A percentile compares a stretch with the other conserved stretches of the same genome.
Conservation (phyloP, 1,140 invertebrate genomes). For the Goniozus legneri region DNA sequence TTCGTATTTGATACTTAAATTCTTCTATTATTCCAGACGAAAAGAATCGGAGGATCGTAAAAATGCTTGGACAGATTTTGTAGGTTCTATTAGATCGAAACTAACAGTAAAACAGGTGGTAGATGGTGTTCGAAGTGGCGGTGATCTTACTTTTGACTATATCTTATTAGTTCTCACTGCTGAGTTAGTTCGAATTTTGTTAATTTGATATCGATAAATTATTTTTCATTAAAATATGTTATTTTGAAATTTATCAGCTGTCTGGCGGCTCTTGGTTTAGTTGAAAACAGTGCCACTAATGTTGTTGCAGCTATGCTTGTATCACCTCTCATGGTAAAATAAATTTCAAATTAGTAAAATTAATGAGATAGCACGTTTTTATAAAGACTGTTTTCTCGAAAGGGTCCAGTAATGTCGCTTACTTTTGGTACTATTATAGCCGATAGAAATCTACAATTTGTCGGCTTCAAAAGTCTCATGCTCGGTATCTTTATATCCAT, state of each 20-base stretch:
- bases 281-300: slow-evolving; percentile 78
- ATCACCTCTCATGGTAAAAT: slow-evolving; percentile 75
- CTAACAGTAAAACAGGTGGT: slow-evolving; percentile 83
- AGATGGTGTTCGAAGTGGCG: slow-evolving; percentile 71
- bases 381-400: neutral
- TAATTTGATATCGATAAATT: slow-evolving; percentile 9
- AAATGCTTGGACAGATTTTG: slow-evolving; percentile 66
- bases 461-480: slow-evolving; percentile 66
- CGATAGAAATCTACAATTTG: slow-evolving; percentile 62
- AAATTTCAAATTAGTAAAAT: slow-evolving; percentile 6
- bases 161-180: slow-evolving; percentile 74
- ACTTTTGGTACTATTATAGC: slow-evolving; percentile 80
- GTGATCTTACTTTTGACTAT: slow-evolving; percentile 81
- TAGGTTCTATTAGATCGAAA: slow-evolving; percentile 72
- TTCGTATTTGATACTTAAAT: neutral
- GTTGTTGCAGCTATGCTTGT: slow-evolving; percentile 85
- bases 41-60: slow-evolving; percentile 47
- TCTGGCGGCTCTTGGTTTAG: slow-evolving; percentile 69
- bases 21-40: slow-evolving; percentile 9
- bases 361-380: neutral
- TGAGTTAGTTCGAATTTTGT: slow-evolving; percentile 58
- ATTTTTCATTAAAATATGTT: slow-evolving; percentile 1
- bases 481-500: slow-evolving; percentile 72
- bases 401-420: slow-evolving; percentile 80
- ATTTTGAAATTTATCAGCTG: slow-evolving; percentile 35